Base-by-base conservation (phyloP, 2,113 vertebrate genomes). In the Nycticryphes semicollaris region DNA sequence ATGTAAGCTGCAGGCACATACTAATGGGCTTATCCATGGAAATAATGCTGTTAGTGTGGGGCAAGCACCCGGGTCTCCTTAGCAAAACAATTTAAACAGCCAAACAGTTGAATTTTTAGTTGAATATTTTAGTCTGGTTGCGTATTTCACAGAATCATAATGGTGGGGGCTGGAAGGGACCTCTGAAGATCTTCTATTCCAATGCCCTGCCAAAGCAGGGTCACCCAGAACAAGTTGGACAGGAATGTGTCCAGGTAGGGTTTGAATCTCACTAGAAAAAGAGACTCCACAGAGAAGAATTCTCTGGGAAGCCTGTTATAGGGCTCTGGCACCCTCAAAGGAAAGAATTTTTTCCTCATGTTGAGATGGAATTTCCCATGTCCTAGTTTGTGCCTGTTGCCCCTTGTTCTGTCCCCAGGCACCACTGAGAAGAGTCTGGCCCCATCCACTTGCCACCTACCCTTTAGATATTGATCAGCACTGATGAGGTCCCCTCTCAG, bases 1-100 rank as follows among this genome's bases (percentile, higher is more conserved):
- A 37, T 1, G 1, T 45, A 13, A 70, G 56, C 37, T 37, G 33
- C 62, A 67, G 19, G 14, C 30, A 10, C 3, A 1, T 4, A 14
- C 30, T 30, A 31, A 67, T 11, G 37, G 37, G n/a, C 12, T 93
- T 56, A 21, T 45, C 41, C 30, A 21, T 14, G 37, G 62, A 67
- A 60, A 56, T 56, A 54, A 51, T 27, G 35, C n/a, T 54, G 4
- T 41, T 72, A 41, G 7, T 12, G 23, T 31, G 19, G 48, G 43
- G 31, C 17, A 35, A 69, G 35, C 51, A 37, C 30, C 28, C 35
- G 27, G 57, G 25, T 59, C 25, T 80, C 45, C 33, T 64, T 11
- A 56, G 23, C 14, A 53, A 82, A 94, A 73, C 23, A 43, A 69
- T 64, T 51, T 33, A 73, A 73, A 80, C 30, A 35, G 21, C 11